Conservation (phyloP, 2,113 vertebrate species). For the Ibidorhyncha struthersii region DNA sequence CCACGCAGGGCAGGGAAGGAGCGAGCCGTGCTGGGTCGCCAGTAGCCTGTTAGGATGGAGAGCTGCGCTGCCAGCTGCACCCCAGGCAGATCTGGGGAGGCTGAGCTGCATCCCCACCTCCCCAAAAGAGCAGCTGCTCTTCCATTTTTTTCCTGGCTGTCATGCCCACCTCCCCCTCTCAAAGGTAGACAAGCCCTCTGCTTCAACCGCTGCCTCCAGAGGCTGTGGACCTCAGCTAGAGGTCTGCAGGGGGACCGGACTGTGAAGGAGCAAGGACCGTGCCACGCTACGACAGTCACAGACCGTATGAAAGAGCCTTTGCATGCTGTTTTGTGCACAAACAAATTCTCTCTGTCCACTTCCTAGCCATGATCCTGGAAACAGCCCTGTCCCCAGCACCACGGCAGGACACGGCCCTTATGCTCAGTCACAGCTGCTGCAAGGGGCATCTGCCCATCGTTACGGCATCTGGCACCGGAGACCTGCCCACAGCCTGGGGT, state of each 20-base stretch:
- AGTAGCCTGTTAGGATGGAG: neutral
- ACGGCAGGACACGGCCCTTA: fast-evolving
- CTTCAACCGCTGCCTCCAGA: neutral
- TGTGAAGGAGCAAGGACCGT: neutral
- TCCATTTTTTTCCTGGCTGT: neutral
- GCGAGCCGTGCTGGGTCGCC: fast-evolving
- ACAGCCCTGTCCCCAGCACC: neutral
- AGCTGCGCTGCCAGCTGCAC: fast-evolving
- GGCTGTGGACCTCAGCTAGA: neutral
- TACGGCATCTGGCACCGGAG: neutral
- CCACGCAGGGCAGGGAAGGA: neutral
- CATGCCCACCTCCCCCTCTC: fast-evolving
- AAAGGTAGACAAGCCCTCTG: neutral
- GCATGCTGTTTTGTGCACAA: neutral
- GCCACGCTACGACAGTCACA: fast-evolving
- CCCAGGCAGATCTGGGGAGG: too few species aligned
- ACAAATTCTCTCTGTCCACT: fast-evolving
- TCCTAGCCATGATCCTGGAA: neutral
- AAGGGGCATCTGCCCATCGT: neutral
- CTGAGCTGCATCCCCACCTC: neutral
- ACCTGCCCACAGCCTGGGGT: neutral
- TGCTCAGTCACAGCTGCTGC: fast-evolving
- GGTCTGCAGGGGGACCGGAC: neutral
- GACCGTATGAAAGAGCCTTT: neutral
- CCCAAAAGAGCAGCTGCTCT: neutral